Evolutionary conservation across 2,113 vertebrate genomes (phyloP), one percentile per base, ranked within the genome.

Genomic region (Serranochromis macrocephalus): DNA sequence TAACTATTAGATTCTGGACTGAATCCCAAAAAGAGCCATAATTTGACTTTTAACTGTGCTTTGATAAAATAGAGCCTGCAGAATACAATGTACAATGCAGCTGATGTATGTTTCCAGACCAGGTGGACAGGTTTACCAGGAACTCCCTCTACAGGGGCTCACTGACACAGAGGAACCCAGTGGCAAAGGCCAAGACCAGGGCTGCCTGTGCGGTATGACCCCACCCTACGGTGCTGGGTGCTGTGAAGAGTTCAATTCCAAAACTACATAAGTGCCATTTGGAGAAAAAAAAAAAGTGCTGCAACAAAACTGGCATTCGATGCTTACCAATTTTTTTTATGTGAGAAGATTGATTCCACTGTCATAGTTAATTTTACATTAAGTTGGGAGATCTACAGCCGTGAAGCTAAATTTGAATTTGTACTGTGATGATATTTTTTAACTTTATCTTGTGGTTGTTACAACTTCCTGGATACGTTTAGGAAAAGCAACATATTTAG

Each of bases 111-210:
- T 93, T 89, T 93, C 40, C 93, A 96, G 95, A 54, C 88, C 91
- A 95, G 3, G 87, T 86, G 0, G 95, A 94, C 73, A 88, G 93
- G 75, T 97, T 97, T 73, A 92, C 94, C 26, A 96, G 97, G 82
- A 97, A 96, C 79, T 96, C 97, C 0, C 1, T 81, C 51, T 97
- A 97, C 94, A 97, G 93, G 0, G 97, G 97, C 42, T 98, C 97
- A 4, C 90, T 98, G 94, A 98, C 97, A 0, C 97, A 97, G 93
- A 96, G 97, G 68, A 98, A 96, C 90, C 97, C 98, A 80, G 95
- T 93, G 95, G 94, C 82, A 80, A 93, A 92, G 85, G 73, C 92
- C 61, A 84, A 93, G 88, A 89, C 92, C 81, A 85, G 90, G 93
- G 51, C 38, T 66, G 42, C 88, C 61, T 66, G 75, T 93, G 92